These are phyloP conservation scores for Mantis religiosa DNA, from an alignment of 2,888 invertebrate genomes.

Conservation along the genomic window DNA sequence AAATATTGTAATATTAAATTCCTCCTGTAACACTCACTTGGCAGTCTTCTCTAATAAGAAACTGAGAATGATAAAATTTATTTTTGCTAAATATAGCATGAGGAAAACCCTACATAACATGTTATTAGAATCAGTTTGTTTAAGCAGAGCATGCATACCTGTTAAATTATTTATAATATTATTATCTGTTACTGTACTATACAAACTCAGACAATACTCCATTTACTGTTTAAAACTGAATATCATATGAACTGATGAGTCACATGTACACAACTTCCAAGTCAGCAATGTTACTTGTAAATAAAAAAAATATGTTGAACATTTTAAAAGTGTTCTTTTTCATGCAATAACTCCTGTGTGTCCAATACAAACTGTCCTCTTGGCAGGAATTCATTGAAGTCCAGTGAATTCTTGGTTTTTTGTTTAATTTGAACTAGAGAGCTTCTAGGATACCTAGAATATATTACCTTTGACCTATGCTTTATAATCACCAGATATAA, in stretches of 20 bases:
- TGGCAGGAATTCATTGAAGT: too few species aligned
- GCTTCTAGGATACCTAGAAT: too few species aligned
- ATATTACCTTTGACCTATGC: too few species aligned
- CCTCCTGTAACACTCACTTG: too few species aligned
- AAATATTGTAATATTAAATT: too few species aligned
- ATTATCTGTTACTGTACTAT: background rate
- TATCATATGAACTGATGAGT: background rate
- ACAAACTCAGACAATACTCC: background rate
- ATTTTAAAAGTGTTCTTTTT: background rate
- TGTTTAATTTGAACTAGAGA: too few species aligned
- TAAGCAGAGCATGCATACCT: background rate
- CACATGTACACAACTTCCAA: background rate
- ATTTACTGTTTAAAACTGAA: background rate
- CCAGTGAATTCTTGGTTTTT: too few species aligned
- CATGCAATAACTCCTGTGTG: background rate
- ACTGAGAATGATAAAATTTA: too few species aligned
- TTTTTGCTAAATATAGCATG: background rate
- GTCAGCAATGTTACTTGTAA: background rate
- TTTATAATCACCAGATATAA: too few species aligned
- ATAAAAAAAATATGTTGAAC: background rate
- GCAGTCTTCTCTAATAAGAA: too few species aligned
- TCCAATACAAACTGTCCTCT: too few species aligned
- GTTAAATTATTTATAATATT: background rate
- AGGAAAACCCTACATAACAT: background rate
- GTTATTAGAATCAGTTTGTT: background rate